Percentiles rank a stretch among this genome's conserved stretches.
Evolutionary conservation across 2,113 vertebrate genomes (phyloP).

Genomic region (Equus quagga): DNA sequence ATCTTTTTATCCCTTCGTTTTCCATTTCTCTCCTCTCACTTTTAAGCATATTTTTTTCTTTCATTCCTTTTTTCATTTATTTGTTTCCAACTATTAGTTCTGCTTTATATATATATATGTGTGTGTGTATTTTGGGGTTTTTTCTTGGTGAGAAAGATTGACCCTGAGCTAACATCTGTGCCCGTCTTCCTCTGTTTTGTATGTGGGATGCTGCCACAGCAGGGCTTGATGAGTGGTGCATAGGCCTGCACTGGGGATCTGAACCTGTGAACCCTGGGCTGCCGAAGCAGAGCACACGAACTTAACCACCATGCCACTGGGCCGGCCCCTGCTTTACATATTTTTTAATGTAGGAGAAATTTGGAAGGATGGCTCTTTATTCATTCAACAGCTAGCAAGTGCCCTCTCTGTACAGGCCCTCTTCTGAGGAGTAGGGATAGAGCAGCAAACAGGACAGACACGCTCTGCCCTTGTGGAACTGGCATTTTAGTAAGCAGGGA

Average conservation of each 20-base stretch:
- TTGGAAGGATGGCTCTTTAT: not conserved
- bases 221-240: too few species aligned
- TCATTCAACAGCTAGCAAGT: not conserved
- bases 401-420: not conserved
- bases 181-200: too few species aligned
- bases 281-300: too few species aligned
- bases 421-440: not conserved
- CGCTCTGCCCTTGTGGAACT: too few species aligned
- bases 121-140: too few species aligned
- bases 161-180: too few species aligned
- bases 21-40: not conserved
- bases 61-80: not conserved
- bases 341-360: not conserved
- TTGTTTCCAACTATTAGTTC: not conserved
- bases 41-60: not conserved
- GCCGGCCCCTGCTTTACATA: not conserved
- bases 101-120: not conserved
- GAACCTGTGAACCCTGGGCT: too few species aligned
- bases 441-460: not conserved
- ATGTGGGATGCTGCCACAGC: too few species aligned
- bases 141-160: too few species aligned
- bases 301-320: too few species aligned
- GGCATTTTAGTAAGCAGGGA: not conserved
- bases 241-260: too few species aligned
- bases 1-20: not conserved